Conservation (phyloP, 2,888 invertebrate species). For the Callyntrura sp. region DNA sequence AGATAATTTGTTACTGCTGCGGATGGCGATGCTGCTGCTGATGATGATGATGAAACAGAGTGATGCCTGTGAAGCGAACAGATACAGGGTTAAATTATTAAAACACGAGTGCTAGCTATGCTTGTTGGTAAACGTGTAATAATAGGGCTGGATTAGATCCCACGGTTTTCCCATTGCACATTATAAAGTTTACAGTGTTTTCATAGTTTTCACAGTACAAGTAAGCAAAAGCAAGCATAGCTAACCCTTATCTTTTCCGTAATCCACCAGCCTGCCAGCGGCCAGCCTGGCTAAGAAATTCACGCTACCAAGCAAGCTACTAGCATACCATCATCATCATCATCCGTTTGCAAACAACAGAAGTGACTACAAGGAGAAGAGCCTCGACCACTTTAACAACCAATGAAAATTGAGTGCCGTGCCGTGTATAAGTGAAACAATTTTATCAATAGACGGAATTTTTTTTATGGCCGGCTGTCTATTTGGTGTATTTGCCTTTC, state of each 20-base stretch:
- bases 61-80: background rate
- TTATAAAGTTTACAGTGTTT: no score
- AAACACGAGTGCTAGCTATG: background rate
- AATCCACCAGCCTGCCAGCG: no score
- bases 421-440: background rate
- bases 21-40: background rate
- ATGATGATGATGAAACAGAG: background rate
- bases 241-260: background rate
- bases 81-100: background rate
- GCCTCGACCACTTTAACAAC: slow-evolving; percentile 21
- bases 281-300: no score
- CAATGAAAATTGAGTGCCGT: slow-evolving; percentile 9
- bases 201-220: no score
- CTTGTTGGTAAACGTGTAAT: background rate
- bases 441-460: background rate
- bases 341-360: background rate
- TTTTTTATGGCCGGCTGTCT: background rate
- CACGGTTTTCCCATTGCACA: no score
- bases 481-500: no score
- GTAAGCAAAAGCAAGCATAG: background rate
- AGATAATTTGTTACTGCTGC: no score
- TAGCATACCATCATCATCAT: no score
- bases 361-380: background rate
- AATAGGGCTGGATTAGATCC: background rate
- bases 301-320: no score